Evolutionary conservation across 2,888 invertebrate species (phyloP).

Genomic region (Lepidochrysops patricia): DNA sequence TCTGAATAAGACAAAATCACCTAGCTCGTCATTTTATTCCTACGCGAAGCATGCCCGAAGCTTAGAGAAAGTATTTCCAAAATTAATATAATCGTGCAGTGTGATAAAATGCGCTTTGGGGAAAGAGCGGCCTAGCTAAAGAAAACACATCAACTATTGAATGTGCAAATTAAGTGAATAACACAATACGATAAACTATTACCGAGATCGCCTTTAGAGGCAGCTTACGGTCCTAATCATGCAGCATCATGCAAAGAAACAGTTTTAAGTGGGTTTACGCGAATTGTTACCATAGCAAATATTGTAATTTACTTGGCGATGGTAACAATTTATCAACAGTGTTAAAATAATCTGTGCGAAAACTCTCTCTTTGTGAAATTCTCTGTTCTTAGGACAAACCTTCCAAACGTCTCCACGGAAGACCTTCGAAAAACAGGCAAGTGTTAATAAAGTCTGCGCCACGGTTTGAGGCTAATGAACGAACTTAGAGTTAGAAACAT

Average conservation of each 20-base stretch:
- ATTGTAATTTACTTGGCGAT: constrained; percentile 32
- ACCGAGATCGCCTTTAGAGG: constrained; percentile 68
- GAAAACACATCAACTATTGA: constrained; percentile 66
- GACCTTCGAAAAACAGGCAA: constrained; percentile 75
- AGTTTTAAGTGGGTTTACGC: constrained; percentile 38
- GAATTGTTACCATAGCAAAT: constrained; percentile 51
- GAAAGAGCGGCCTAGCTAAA: constrained; percentile 72
- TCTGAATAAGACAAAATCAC: neutral
- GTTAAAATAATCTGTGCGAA: constrained; percentile 50
- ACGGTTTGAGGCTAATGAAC: constrained; percentile 53
- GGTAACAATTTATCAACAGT: constrained; percentile 49
- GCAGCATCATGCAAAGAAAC: constrained; percentile 72
- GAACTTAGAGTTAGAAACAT: constrained; percentile 31
- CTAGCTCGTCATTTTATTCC: constrained; percentile 40
- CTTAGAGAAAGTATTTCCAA: constrained; percentile 64
- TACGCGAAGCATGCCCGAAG: constrained; percentile 72
- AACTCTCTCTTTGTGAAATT: constrained; percentile 57
- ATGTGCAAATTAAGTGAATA: constrained; percentile 71
- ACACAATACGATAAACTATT: constrained; percentile 58
- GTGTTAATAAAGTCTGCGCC: constrained; percentile 61
- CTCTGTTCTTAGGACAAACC: constrained; percentile 74
- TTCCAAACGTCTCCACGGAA: constrained; percentile 79
- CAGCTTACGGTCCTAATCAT: constrained; percentile 70
- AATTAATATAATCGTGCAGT: constrained; percentile 72
- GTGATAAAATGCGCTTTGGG: constrained; percentile 70